Conservation (phyloP, 2,113 vertebrate species). For the Mirounga angustirostris region DNA sequence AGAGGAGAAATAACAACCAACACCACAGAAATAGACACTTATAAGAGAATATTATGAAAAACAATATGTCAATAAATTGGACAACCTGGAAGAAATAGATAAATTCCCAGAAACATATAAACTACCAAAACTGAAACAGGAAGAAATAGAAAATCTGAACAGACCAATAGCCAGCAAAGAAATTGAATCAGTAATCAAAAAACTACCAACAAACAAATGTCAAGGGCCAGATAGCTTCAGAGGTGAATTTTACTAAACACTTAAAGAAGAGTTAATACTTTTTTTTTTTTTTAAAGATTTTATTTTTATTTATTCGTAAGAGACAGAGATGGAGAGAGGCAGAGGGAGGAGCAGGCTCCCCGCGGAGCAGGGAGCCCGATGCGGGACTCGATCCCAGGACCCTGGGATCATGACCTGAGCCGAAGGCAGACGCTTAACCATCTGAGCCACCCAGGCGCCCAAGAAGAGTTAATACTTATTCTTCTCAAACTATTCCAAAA, state of each 20-base stretch:
- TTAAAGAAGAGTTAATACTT: background rate
- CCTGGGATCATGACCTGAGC: no score
- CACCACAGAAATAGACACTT: background rate
- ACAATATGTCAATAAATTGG: background rate
- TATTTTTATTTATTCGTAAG: no score
- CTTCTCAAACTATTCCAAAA: background rate
- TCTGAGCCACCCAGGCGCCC: no score
- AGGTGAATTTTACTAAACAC: background rate
- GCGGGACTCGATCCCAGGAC: no score
- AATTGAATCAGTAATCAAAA: background rate
- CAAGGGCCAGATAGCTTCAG: background rate
- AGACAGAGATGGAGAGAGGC: no score
- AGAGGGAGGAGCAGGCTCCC: no score
- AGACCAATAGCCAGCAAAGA: background rate
- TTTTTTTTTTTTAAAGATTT: no score
- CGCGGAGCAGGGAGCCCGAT: no score
- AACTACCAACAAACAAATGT: background rate
- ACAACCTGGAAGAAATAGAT: background rate
- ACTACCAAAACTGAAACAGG: background rate
- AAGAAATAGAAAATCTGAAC: background rate
- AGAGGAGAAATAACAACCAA: background rate
- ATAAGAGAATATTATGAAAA: background rate
- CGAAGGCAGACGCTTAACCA: no score
- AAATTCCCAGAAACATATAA: background rate
- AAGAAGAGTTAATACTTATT: background rate